Base-by-base conservation (phyloP, 2,797 vertebrate species). In the Phaenicophaeus curvirostris region DNA sequence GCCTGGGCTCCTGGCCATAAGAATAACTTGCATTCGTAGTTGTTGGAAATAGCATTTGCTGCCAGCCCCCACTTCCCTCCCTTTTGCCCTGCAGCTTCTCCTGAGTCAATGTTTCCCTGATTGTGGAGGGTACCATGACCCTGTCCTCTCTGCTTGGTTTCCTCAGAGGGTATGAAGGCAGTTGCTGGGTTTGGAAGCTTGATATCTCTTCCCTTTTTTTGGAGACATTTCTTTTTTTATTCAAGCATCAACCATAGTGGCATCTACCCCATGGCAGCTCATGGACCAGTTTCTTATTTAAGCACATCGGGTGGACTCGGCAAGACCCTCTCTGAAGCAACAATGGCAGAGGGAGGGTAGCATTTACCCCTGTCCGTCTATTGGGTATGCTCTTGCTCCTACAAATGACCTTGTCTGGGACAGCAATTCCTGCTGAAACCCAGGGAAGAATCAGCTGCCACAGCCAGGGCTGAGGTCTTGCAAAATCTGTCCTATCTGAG, bases 31-130 rank as follows among this genome's bases (percentile, higher is more conserved):
- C 48, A 67, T 16, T 11, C 78, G 13, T 41, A 90, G 37, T 23
- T 8, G 46, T 28, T 57, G 51, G 65, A 73, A 69, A 20, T 3
- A 13, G 25, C 15, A 12, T 42, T 58, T 46, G 25, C 61, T 88
- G 17, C 20, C 46, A 85, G 59, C 21, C 21, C 27, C 0, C 1
- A 10, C n/a, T 77, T 59, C 54, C 39, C 27, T 72, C 6, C 10
- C 8, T 41, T 3, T 28, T 67, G 30, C 30, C 31, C 21, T 30
- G 8, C 7, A 67, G 30, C 35, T 12, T 78, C 44, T 41, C 20
- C 17, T 0, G 2, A 75, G n/a, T 5, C 42, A 77, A 19, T 0
- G 0, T 9, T 51, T 25, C 53, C 53, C 6, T 2, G 3, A 30
- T 19, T 30, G 65, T 42, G 48, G 68, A 55, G 82, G 50, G 13